Evolutionary conservation across 2,888 invertebrate species (phyloP), one percentile per base, ranked within the genome.

Genomic region (Brassicogethes aeneus): DNA sequence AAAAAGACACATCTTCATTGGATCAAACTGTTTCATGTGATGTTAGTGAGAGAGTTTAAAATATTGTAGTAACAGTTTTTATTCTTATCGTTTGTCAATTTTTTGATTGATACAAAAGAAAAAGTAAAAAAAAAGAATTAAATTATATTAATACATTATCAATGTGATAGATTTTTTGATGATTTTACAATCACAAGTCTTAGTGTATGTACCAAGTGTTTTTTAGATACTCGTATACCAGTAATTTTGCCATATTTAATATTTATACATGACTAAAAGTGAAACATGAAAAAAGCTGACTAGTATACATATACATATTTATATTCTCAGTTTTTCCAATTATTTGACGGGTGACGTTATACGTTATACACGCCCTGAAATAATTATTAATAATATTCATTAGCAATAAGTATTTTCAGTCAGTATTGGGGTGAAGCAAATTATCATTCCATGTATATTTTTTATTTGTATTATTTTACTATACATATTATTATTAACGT

Each of bases 81-180:
- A 23, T 23, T n/a, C n/a, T n/a, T n/a, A n/a, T n/a, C n/a, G n/a
- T n/a, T 23, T 23, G 23, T 23, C 23, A 23, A 23, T 23, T 7
- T 23, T 23, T 23, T 23, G 5, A 23, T 23, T 23, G 23, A 23
- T 39, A 43, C 34, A 45, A 43, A 45, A 39, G 31, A 39, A 46
- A 40, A 40, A 31, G 15, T 17, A 23, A 23, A 43, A 44, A 47
- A 39, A 32, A 46, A 40, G 51, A 49, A 48, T 46, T 50, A 38
- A 48, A 48, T 52, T 48, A 53, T 50, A 48, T 55, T 51, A 54
- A 56, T 59, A 60, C 57, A 59, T 59, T 60, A 56, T 68, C 62
- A 74, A 75, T 76, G 76, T 76, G 76, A 76, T 77, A 75, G 75
- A 75, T 73, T 76, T 74, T 77, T 77, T 74, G 76, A 76, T 76